Evolutionary conservation across 2,797 vertebrate genomes (phyloP), one percentile per base, ranked within the genome.

Genomic region (Geotrypetes seraphini): DNA sequence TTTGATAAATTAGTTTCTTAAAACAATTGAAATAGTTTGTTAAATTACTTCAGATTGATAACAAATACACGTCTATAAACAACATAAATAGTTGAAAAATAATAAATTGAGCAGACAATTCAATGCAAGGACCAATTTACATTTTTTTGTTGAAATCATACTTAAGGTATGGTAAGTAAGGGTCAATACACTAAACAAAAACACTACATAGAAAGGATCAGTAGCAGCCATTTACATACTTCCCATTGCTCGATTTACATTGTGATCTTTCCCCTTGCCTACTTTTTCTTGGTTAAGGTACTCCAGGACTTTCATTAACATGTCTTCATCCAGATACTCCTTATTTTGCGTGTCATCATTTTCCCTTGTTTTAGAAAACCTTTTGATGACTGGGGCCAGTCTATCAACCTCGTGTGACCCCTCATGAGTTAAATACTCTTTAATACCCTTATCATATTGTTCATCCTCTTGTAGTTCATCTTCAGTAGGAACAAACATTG

Each of bases 231-330:
- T 22, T 71, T 63, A 85, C 82, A 85, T 85, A 30, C 83, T 86
- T 75, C 87, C 85, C 62, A 76, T 73, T 13, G 69, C 78, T 36
- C 73, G 60, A 72, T 89, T 88, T 33, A 59, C 61, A 12, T 82
- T 73, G 53, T 75, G 84, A 68, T 90, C 82, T 54, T 66, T 78
- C 46, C 78, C 85, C 4, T 70, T 83, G 36, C 84, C 85, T 31
- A 80, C 75, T 40, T 78, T 84, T 59, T 92, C 89, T 36, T 90
- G 89, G 39, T 86, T 88, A 55, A 97, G 71, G 29, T 83, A 89
- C 55, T 81, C 85, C 41, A 94, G 65, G 50, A 96, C 68, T 60
- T 91, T 91, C 60, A 89, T 83, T 63, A 93, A 63, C 8, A 78
- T 80, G 46, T 91, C 86, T 33, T 91, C 87, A 40, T 92, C 88